Percentiles rank a stretch among this genome's conserved stretches.
phyloP scores from a whole-genome alignment of 2,888 invertebrate genomes.

The Epinotia bilunana region DNA sequence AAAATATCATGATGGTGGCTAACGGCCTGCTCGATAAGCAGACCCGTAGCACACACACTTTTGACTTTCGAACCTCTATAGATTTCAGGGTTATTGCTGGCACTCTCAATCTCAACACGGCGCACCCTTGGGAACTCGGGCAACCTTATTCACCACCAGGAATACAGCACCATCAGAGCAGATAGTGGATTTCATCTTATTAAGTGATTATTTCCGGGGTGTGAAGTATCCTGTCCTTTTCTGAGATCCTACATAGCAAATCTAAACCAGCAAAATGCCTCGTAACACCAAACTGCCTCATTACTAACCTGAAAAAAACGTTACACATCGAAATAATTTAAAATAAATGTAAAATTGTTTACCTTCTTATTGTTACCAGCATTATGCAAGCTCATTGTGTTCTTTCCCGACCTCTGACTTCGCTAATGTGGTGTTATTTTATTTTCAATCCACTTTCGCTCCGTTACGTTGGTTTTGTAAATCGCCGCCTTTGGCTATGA shows the following conservation, averaged over 20 bases:
- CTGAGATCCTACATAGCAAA: background rate
- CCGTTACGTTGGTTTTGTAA: slow-evolving; percentile 19
- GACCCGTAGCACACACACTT: too few species aligned
- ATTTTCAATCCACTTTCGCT: slow-evolving; percentile 37
- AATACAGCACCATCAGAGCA: too few species aligned
- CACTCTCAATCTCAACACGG: too few species aligned
- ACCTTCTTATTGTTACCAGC: slow-evolving; percentile 23
- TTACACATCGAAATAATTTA: slow-evolving; percentile 15
- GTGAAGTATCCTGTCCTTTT: background rate
- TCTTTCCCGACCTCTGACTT: slow-evolving; percentile 37
- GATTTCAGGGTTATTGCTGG: too few species aligned
- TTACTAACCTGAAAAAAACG: background rate
- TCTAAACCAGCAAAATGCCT: background rate
- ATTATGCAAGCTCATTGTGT: slow-evolving; percentile 35
- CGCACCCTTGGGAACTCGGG: too few species aligned
- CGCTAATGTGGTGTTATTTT: slow-evolving; percentile 33
- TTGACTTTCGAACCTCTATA: too few species aligned
- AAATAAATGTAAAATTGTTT: slow-evolving; percentile 24
- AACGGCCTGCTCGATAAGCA: too few species aligned
- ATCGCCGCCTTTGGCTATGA: slow-evolving; percentile 17
- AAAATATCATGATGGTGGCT: too few species aligned
- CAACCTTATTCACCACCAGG: too few species aligned
- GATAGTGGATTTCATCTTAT: too few species aligned
- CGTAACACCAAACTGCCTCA: background rate
- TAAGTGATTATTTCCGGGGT: too few species aligned